A percentile compares a stretch with the other conserved stretches of the same genome.
These are phyloP conservation scores for Xenotilapia longispinis DNA, from an alignment of 2,113 vertebrate genomes.

Conservation along the genomic window DNA sequence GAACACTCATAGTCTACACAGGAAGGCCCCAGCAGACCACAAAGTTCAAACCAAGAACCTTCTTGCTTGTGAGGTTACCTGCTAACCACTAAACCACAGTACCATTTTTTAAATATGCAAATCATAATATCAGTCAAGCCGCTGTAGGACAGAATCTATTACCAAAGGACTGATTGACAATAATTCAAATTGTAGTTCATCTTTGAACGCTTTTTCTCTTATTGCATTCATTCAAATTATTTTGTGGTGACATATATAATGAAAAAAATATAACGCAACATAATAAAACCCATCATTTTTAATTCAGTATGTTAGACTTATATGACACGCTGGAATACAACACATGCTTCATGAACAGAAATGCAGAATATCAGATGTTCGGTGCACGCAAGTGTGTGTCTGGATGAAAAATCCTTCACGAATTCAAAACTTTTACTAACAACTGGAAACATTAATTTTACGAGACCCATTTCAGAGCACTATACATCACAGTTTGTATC, in stretches of 20 bases:
- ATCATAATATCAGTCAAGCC: background rate
- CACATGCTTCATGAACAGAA: background rate
- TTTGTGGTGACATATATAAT: background rate
- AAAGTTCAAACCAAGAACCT: background rate
- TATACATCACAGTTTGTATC: background rate
- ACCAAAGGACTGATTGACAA: background rate
- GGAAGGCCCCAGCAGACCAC: background rate
- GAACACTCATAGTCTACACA: background rate
- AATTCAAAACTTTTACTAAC: background rate
- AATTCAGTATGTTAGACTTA: background rate
- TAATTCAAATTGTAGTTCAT: background rate
- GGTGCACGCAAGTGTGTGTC: background rate
- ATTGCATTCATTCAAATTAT: background rate
- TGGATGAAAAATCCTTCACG: background rate
- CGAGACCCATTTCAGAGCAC: background rate
- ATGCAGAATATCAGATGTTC: background rate
- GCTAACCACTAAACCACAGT: background rate
- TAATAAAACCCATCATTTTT: background rate
- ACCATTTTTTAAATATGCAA: background rate
- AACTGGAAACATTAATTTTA: background rate
- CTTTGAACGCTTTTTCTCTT: background rate
- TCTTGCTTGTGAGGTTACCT: background rate
- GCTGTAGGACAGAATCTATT: background rate
- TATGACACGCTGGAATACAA: background rate
- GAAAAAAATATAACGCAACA: background rate